A percentile compares a stretch with the other conserved stretches of the same genome.
Evolutionary conservation across 2,888 invertebrate species (phyloP).

Genomic region (Tenthredo distinguenda): DNA sequence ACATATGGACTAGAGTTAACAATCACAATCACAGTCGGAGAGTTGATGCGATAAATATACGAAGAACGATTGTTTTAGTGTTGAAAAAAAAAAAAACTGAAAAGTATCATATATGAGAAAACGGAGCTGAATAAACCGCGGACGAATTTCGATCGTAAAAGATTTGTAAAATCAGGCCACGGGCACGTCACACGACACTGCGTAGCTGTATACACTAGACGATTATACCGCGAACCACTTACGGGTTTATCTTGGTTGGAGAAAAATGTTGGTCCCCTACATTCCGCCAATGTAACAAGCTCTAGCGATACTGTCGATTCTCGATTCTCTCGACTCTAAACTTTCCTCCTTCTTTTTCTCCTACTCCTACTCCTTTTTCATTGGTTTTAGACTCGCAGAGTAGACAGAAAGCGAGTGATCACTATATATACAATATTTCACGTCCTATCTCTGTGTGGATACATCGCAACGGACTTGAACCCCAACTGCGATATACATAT

Average conservation of each 20-base stretch:
- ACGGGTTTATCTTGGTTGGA: background rate
- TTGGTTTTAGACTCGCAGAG: background rate
- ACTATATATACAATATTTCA: background rate
- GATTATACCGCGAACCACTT: constrained; percentile 20
- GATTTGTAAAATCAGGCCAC: background rate
- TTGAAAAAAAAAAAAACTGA: background rate
- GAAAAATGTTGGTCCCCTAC: background rate
- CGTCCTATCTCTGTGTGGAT: background rate
- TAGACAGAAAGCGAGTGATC: background rate
- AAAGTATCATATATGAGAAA: background rate
- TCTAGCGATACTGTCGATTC: constrained; percentile 33
- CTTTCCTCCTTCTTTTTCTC: background rate
- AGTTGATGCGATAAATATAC: background rate
- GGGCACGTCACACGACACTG: constrained; percentile 3
- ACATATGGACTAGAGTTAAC: constrained; percentile 53
- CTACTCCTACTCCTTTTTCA: background rate
- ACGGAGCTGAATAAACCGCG: background rate
- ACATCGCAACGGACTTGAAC: background rate
- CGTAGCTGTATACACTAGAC: background rate
- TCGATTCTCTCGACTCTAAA: background rate
- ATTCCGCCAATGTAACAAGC: constrained; percentile 25
- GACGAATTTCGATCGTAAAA: background rate
- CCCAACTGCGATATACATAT: background rate
- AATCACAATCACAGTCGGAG: constrained; percentile 6
- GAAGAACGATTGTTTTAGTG: background rate